Base-by-base conservation (phyloP, 2,888 invertebrate species). In the Drosophila macrospina region DNA sequence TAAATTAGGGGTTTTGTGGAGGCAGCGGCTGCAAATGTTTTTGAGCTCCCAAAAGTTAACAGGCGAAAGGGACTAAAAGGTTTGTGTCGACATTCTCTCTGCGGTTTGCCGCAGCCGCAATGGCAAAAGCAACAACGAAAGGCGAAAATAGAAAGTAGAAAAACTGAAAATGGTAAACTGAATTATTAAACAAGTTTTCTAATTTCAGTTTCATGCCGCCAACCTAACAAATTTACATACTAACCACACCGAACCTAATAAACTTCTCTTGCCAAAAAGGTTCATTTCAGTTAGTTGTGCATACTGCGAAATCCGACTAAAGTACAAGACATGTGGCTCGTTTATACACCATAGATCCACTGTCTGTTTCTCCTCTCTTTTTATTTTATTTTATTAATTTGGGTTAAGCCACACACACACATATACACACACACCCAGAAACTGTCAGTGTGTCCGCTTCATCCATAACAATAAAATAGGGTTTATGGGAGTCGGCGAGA, bases 121-220 rank as follows among this genome's bases (percentile, higher is more conserved):
- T 39, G 37, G 36, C 15, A 44, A 32, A 44, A 42, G 36, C 15
- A 36, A 36, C 36, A 28, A 42, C 34, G 44, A 55, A 55, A 54
- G 42, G 32, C 44, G 5, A 50, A 20, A 20, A 3, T 1, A 11
- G 15, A 42, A 28, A 26, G 28, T 32, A 16, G 20, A 48, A 13
- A 16, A 50, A 57, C 44, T 44, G 52, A 51, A 59, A 77, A 52
- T 44, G 74, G 63, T 61, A 61, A 71, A 76, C 78, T 89, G 74
- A 85, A 89, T 85, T 87, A 89, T 85, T 89, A 74, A 85, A 64
- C 80, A 83, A 83, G 69, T 83, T 83, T 86, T 75, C 81, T 85
- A 85, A 89, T 85, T 83, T 86, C 67, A 70, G 76, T 86, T 83
- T 74, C 69, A 69, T 71, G 81, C 76, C 63, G 55, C 32, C 54